phyloP scores from a whole-genome alignment of 2,113 vertebrate species.

The Tinamus guttatus region DNA sequence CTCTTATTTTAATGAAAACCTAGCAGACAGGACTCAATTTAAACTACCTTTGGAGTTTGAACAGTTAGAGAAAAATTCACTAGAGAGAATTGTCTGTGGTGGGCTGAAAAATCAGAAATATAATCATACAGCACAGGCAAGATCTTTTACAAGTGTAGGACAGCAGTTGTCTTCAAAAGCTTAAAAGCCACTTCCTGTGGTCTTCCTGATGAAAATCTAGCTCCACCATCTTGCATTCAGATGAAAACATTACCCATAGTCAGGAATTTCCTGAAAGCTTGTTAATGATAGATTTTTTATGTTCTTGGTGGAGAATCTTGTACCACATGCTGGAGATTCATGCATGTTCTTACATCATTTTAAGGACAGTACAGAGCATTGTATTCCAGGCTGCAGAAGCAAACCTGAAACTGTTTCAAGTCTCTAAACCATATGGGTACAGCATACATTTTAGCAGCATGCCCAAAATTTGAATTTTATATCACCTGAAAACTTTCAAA shows the following conservation, averaged over 20 bases:
- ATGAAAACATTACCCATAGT: background rate
- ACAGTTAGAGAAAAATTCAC: background rate
- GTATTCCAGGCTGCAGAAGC: background rate
- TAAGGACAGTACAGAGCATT: background rate
- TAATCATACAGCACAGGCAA: background rate
- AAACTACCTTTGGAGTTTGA: background rate
- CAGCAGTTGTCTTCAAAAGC: background rate
- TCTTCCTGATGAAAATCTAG: background rate
- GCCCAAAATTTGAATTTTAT: background rate
- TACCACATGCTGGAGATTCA: background rate
- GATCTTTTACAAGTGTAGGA: background rate
- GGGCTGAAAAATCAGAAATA: background rate
- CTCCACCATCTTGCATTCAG: background rate
- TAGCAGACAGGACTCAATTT: background rate
- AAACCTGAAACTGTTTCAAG: background rate
- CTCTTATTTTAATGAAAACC: background rate
- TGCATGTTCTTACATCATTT: background rate
- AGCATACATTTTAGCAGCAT: background rate
- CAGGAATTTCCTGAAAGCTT: background rate
- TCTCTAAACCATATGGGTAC: background rate
- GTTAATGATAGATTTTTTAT: background rate
- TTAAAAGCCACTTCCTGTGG: background rate
- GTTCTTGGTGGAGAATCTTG: background rate
- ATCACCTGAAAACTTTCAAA: background rate
- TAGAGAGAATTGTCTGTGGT: background rate